These are phyloP conservation scores for Dimorphilus gyrociliatus DNA, from an alignment of 2,888 invertebrate species.

Conservation along the genomic window DNA sequence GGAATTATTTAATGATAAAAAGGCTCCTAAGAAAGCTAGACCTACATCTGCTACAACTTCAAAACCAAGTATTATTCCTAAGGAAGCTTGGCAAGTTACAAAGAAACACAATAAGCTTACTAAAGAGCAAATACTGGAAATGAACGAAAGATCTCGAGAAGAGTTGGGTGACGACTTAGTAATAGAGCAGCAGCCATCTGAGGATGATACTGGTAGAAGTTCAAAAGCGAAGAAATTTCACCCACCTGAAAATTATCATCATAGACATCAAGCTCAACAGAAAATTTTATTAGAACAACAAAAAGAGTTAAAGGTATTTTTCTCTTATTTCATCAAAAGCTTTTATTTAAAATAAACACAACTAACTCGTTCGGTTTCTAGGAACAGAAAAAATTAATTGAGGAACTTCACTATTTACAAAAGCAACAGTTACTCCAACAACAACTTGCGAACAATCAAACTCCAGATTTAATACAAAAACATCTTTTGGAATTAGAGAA, in stretches of 20 bases:
- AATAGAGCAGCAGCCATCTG: constrained; percentile 8
- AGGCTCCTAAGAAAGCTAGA: no score
- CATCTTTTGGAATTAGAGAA: no score
- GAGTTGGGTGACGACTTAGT: constrained; percentile 7
- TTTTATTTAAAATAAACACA: no score
- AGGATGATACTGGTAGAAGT: constrained; percentile 15
- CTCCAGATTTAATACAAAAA: no score
- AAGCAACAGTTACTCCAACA: constrained; percentile 10
- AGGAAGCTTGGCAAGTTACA: constrained; percentile 24
- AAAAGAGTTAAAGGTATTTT: constrained; percentile 22
- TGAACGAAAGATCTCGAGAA: constrained; percentile 11
- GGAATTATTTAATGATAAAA: no score
- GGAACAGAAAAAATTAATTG: constrained; percentile 15
- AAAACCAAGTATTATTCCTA: no score
- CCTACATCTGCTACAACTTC: no score
- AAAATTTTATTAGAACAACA: constrained; percentile 27
- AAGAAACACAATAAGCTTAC: constrained; percentile 19
- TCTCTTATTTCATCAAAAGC: no score
- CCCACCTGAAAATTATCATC: constrained; percentile 20
- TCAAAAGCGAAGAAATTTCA: constrained; percentile 22
- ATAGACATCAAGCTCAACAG: constrained; percentile 29
- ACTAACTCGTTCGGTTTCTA: no score
- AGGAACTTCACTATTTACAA: constrained; percentile 15
- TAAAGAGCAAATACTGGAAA: constrained; percentile 15
- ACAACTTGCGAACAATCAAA: constrained; percentile 4